Base-by-base conservation (phyloP, 1,140 invertebrate species). In the Drosophila hydei region DNA sequence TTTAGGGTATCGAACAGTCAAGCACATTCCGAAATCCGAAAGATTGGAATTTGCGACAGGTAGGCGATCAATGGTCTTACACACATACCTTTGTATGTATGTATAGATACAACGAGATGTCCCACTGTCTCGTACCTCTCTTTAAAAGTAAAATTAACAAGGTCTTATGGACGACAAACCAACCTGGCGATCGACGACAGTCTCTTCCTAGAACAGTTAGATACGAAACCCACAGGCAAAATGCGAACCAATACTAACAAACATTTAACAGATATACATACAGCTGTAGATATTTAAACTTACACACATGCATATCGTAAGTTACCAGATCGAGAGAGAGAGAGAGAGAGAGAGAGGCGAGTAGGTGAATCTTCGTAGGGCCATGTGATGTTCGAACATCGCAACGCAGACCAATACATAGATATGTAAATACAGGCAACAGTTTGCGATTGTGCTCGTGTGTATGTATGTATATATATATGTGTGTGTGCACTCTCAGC, bases 401-500 rank as follows among this genome's bases (percentile, higher is more conserved):
- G 64, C 40, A 27, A 18, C 25, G 19, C 33, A 40, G 6, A 45
- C 47, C 38, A 19, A 38, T 33, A 12, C 27, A 38, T 47, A 45
- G 12, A 54, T 9, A 38, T 18, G 48, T 38, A 14, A n/a, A n/a
- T n/a, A 12, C 38, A 18, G n/a, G 38, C 38, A 42, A 42, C 38
- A 42, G 38, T 50, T 47, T 71, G 48, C 33, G 36, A 59, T 38
- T 33, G 60, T n/a, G 33, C 54, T 16, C 38, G 42, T 58, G 69
- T 12, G 38, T 56, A 36, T 56, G n/a, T n/a, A n/a, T n/a, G n/a
- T n/a, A n/a, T n/a, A n/a, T n/a, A n/a, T n/a, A n/a, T n/a, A n/a
- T n/a, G 48, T 75, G 65, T 64, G 62, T 77, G 62, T 60, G 54
- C 65, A 73, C 67, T 62, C 62, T 16, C 62, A 72, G 79, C 48